These are phyloP conservation scores for Tachystola acroxantha DNA, from an alignment of 2,888 invertebrate species.

Conservation along the genomic window DNA sequence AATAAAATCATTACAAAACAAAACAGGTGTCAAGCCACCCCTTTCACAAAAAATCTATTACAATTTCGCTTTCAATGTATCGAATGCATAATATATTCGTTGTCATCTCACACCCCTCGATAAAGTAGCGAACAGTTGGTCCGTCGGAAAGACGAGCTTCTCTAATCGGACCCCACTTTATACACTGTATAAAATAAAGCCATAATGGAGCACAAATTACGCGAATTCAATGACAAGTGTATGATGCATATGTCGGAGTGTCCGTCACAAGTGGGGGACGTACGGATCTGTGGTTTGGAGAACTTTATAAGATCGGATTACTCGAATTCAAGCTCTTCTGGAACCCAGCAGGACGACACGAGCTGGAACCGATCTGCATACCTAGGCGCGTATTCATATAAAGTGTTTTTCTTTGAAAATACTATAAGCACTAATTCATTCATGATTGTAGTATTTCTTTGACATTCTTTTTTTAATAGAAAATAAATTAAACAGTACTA, in stretches of 20 bases:
- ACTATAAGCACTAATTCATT: no score
- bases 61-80: constrained; percentile 62
- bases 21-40: constrained; percentile 51
- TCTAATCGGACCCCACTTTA: constrained; percentile 64
- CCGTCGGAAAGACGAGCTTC: constrained; percentile 67
- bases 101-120: constrained; percentile 28
- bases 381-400: no score
- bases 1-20: constrained; percentile 7
- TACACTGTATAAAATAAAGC: constrained; percentile 40
- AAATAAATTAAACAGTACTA: no score
- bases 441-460: no score
- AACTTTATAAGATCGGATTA: neutral
- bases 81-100: constrained; percentile 69
- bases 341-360: no score
- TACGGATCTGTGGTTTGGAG: constrained; percentile 19
- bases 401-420: no score
- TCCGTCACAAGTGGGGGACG: constrained; percentile 55
- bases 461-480: no score
- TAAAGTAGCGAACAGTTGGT: constrained; percentile 58
- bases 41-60: constrained; percentile 55
- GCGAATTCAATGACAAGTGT: constrained; percentile 65
- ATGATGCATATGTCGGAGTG: constrained; percentile 69
- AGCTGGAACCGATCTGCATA: no score
- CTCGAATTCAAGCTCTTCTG: no score
- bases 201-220: constrained; percentile 75